Evolutionary conservation across 2,113 vertebrate genomes (phyloP).

Genomic region (Sylvietta virens): DNA sequence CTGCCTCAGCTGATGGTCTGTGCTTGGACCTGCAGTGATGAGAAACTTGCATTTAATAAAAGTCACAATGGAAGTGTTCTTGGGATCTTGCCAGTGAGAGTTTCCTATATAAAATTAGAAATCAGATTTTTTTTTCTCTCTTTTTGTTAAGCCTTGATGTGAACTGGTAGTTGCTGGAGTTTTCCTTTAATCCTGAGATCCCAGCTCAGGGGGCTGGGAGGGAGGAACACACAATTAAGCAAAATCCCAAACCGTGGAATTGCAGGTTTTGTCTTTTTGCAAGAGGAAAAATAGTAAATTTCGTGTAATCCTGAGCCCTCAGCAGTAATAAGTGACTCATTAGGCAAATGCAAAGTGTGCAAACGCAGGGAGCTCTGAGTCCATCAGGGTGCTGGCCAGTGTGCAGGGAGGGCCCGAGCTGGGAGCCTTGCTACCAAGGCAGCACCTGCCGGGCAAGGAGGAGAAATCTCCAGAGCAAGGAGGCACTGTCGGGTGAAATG

Average conservation of each 20-base stretch:
- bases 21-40: background rate
- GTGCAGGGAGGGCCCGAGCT: background rate
- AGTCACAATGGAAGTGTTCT: background rate
- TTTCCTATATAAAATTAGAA: conserved; percentile 50
- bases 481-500: background rate
- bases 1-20: background rate
- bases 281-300: background rate
- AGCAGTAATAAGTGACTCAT: background rate
- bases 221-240: background rate
- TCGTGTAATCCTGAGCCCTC: background rate
- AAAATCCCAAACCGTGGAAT: background rate
- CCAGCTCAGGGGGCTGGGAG: fast-evolving
- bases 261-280: background rate
- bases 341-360: background rate
- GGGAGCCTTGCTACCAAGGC: background rate
- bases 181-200: background rate
- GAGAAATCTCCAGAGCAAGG: background rate
- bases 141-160: background rate
- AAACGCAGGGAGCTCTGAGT: background rate
- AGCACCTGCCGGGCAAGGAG: background rate
- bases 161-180: background rate
- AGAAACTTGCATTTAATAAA: background rate
- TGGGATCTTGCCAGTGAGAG: conserved; percentile 25
- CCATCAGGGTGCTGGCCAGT: fast-evolving
- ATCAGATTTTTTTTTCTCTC: background rate